A percentile compares a stretch with the other conserved stretches of the same genome.
phyloP scores from a whole-genome alignment of 2,797 vertebrate genomes.

The Sarcoramphus papa region DNA sequence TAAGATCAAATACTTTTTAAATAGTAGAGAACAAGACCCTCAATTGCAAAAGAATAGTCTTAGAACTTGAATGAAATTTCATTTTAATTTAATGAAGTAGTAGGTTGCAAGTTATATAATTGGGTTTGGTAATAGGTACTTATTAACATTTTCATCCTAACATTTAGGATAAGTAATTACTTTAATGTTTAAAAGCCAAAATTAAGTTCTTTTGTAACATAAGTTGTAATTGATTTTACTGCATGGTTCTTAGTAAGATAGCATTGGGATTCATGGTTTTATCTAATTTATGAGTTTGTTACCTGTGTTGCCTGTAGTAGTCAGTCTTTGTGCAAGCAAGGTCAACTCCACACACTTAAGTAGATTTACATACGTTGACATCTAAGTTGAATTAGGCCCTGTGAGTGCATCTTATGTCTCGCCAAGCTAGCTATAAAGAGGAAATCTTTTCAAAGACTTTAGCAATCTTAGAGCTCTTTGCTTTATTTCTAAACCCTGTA shows the following conservation, averaged over 20 bases:
- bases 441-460: background rate
- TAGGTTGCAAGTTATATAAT: background rate
- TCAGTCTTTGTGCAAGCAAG: background rate
- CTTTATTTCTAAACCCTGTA: slow-evolving; percentile 25
- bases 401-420: background rate
- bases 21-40: background rate
- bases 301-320: background rate
- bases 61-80: background rate
- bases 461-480: background rate
- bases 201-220: background rate
- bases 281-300: background rate
- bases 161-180: background rate
- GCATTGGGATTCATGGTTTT: background rate
- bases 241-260: background rate
- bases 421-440: background rate
- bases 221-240: background rate
- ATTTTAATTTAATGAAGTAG: background rate
- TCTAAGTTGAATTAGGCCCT: background rate
- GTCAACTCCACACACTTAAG: background rate
- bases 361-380: background rate
- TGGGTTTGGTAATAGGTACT: background rate
- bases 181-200: background rate
- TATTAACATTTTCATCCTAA: background rate
- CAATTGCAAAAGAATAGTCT: slow-evolving; percentile 9
- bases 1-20: background rate